Conservation (phyloP, 2,797 vertebrate genomes). For the Mus minutoides region DNA sequence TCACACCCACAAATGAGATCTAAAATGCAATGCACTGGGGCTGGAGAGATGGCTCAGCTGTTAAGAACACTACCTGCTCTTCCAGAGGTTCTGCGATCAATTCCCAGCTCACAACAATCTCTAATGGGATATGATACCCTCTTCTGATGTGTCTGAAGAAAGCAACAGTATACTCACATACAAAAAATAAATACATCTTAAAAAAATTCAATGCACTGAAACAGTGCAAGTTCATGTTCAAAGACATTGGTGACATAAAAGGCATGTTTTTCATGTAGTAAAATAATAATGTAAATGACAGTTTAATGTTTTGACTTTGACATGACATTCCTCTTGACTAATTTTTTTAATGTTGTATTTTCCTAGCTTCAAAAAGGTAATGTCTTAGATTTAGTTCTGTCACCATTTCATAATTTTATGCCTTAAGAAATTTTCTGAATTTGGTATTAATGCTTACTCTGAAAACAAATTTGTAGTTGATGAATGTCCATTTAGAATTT, state of each 20-base stretch:
- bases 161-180: background rate
- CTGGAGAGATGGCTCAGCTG: background rate
- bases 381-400: background rate
- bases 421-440: background rate
- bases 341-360: background rate
- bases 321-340: background rate
- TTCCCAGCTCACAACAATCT: background rate
- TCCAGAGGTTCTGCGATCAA: background rate
- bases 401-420: background rate
- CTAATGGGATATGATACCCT: background rate
- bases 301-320: background rate
- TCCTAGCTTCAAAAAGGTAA: background rate
- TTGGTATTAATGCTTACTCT: background rate
- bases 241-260: background rate
- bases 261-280: background rate
- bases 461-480: background rate
- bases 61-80: background rate
- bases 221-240: background rate
- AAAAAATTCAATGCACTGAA: background rate
- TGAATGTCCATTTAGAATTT: background rate
- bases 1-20: background rate
- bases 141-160: background rate
- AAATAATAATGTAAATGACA: background rate
- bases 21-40: background rate
- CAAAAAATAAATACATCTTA: background rate